Conservation (phyloP, 1,140 invertebrate genomes). For the Psix sp. region DNA sequence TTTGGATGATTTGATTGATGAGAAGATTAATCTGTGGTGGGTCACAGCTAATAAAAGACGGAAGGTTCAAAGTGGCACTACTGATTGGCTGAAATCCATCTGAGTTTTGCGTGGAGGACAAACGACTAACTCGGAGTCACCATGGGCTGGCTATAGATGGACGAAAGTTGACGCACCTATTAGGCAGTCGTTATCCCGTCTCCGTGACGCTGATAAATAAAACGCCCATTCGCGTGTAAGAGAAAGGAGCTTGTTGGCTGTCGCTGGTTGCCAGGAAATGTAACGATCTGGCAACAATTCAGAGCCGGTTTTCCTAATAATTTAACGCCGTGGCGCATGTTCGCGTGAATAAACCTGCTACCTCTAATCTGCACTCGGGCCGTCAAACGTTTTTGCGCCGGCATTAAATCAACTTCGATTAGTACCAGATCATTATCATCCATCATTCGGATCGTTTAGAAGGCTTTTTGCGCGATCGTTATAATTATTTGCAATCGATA, state of each 20-base stretch:
- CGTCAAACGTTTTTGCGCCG: constrained; percentile 21
- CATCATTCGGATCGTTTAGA: constrained; percentile 50
- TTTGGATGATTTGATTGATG: too few species aligned
- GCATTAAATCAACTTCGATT: constrained; percentile 58
- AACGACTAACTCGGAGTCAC: constrained; percentile 34
- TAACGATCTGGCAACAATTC: constrained; percentile 49
- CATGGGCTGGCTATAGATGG: constrained; percentile 39
- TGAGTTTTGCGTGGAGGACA: constrained; percentile 44
- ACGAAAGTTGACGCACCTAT: constrained; percentile 56
- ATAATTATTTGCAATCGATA: constrained; percentile 56
- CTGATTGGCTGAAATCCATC: constrained; percentile 9
- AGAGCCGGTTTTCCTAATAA: constrained; percentile 54
- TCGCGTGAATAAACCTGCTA: constrained; percentile 56
- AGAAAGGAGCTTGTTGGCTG: constrained; percentile 53
- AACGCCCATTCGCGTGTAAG: constrained; percentile 58
- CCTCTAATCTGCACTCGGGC: constrained; percentile 43
- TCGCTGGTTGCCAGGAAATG: constrained; percentile 53
- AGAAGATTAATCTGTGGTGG: too few species aligned
- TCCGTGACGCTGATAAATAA: constrained; percentile 51
- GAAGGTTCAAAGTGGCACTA: too few species aligned
- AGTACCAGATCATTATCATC: constrained; percentile 56
- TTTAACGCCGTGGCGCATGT: constrained; percentile 34
- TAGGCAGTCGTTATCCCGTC: constrained; percentile 51
- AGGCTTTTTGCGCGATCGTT: constrained; percentile 24
- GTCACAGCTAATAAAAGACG: too few species aligned